Evolutionary conservation across 2,888 invertebrate genomes (phyloP), one percentile per base, ranked within the genome.

Genomic region (Zygothrica quintamaculata): DNA sequence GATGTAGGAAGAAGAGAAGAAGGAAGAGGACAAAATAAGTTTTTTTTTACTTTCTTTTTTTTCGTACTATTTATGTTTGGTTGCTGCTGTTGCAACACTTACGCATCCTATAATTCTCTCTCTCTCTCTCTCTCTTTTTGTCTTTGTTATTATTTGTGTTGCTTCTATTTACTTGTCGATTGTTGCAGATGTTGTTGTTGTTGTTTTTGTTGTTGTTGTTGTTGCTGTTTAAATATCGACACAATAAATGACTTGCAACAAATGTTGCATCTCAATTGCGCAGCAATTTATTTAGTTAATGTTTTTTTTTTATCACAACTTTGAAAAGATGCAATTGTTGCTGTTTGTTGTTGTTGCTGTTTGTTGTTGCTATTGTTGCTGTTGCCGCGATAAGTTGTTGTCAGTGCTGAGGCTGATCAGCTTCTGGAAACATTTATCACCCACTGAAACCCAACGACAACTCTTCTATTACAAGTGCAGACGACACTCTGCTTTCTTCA

Each of bases 41-140:
- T n/a, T 29, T 18, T 8, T 11, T 11, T 22, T 31, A 39, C 1
- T 31, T 29, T 29, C 12, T 31, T 31, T 25, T 9, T 7, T 31
- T 2, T 7, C 9, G 29, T 29, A 4, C 5, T 26, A 8, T 4
- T 8, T 6, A 26, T 4, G 26, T 4, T 4, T 26, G 26, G 26
- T 26, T 8, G 7, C 29, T 29, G 29, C 15, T 33, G 37, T n/a
- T 18, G 31, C 40, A 43, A 16, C 48, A 86, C 88, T 81, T 84
- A 87, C 88, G 87, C 84, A 87, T 74, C 66, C 57, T 71, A 82
- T 74, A 70, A 61, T 33, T 44, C 16, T 52, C 37, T 64, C 52
- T 59, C 25, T 40, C 43, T 61, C 46, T 55, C 18, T 58, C 12
- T 16, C 25, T 25, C 18, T n/a, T n/a, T n/a, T n/a, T n/a, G n/a